phyloP scores from a whole-genome alignment of 2,888 invertebrate genomes.

The Xylophagus ater region DNA sequence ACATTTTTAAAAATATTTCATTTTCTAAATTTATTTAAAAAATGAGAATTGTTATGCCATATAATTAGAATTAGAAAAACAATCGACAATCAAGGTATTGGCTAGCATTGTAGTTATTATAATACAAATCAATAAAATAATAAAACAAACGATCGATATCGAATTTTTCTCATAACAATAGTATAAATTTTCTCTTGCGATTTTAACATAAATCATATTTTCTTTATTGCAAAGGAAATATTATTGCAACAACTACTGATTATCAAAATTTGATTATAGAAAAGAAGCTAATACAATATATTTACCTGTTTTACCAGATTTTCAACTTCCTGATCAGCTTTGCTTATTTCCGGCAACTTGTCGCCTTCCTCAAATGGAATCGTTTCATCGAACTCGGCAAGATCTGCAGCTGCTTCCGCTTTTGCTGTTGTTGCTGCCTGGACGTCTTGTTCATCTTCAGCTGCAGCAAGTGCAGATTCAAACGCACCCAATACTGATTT shows the following conservation, averaged over 20 bases:
- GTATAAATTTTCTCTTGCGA: no score
- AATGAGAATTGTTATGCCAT: conserved; percentile 1
- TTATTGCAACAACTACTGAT: no score
- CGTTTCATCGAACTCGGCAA: conserved; percentile 92
- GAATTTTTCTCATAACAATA: no score
- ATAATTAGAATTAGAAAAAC: no score
- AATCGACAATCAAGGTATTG: no score
- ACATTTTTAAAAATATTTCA: conserved; percentile 11
- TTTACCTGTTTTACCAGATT: conserved; percentile 59
- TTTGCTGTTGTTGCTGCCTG: conserved; percentile 80
- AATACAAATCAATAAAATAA: no score
- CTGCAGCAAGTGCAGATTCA: conserved; percentile 77
- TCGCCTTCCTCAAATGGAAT: conserved; percentile 71
- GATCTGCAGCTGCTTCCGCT: conserved; percentile 78
- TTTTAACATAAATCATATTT: no score
- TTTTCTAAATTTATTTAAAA: not conserved
- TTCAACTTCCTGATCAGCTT: conserved; percentile 61
- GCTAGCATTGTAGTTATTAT: no score
- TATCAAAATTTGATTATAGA: no score
- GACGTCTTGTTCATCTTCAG: conserved; percentile 92
- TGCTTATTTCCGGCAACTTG: conserved; percentile 48
- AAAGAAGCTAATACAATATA: conserved; percentile 6
- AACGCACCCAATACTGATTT: conserved; percentile 53
- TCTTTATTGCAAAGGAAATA: no score
- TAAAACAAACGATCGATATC: no score